A percentile compares a stretch with the other conserved stretches of the same genome.
These are phyloP conservation scores for Trididemnum clinides DNA, from an alignment of 23 tunicate species.

Conservation along the genomic window DNA sequence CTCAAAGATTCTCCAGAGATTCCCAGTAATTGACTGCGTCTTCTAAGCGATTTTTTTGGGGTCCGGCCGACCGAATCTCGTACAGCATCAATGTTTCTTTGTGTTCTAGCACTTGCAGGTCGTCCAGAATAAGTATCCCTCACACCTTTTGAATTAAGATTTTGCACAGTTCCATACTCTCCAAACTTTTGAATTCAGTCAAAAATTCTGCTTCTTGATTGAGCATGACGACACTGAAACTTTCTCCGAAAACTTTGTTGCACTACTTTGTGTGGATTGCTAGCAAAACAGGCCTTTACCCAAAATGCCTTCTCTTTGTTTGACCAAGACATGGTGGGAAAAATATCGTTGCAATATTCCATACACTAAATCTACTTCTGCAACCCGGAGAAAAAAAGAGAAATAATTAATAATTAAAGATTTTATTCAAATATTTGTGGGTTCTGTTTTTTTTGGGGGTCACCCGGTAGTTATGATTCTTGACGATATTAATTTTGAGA, in stretches of 20 bases:
- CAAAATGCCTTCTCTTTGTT: conserved; percentile 16
- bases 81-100: conserved; percentile 15
- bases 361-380: not conserved
- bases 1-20: not conserved
- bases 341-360: not conserved
- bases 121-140: conserved; percentile 25
- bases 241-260: not conserved
- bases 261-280: not conserved
- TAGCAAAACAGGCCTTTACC: conserved; percentile 14
- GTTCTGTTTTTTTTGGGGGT: conserved; percentile 24
- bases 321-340: conserved; percentile 8
- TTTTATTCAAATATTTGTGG: not conserved
- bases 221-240: conserved; percentile 18
- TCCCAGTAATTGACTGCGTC: conserved; percentile 14
- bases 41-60: not conserved
- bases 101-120: not conserved
- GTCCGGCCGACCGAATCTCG: not conserved
- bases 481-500: no score
- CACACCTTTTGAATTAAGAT: conserved; percentile 2
- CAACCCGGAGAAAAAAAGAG: no score
- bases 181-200: conserved; percentile 15
- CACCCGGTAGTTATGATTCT: no score
- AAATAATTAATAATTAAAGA: not conserved
- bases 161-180: conserved; percentile 9
- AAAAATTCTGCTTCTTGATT: no score